Evolutionary conservation across 2,113 vertebrate genomes (phyloP).

Genomic region (Oreochromis aureus): DNA sequence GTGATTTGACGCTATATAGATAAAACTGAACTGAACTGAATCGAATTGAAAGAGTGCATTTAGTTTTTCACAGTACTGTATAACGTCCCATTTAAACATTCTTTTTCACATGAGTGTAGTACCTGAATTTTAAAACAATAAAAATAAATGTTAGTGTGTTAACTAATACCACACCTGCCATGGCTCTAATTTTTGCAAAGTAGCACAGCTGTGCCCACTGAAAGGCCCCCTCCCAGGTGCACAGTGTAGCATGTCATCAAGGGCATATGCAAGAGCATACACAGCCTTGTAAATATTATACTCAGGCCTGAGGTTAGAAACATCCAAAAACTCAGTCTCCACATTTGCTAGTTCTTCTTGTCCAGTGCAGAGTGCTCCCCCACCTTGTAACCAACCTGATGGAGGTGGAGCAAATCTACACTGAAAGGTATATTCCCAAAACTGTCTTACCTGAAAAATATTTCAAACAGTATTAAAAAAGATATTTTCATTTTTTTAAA

Average conservation of each 20-base stretch:
- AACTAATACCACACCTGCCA: slow-evolving; percentile 61
- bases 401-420: slow-evolving; percentile 48
- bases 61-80: neutral
- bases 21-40: neutral
- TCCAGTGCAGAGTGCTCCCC: slow-evolving; percentile 43
- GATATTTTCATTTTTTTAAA: neutral
- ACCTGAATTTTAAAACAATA: neutral
- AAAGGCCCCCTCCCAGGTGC: slow-evolving; percentile 61
- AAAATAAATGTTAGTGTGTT: neutral
- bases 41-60: neutral
- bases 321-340: slow-evolving; percentile 41
- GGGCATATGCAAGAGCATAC: slow-evolving; percentile 63
- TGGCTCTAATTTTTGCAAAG: slow-evolving; percentile 48
- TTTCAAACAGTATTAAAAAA: neutral
- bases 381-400: neutral
- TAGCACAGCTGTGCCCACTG: slow-evolving; percentile 49
- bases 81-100: neutral
- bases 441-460: slow-evolving; percentile 23
- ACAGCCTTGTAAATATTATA: slow-evolving; percentile 73
- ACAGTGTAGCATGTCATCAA: slow-evolving; percentile 57
- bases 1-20: neutral
- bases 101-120: neutral
- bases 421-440: slow-evolving; percentile 61
- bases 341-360: slow-evolving; percentile 38
- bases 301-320: slow-evolving; percentile 50